Evolutionary conservation across 2,113 vertebrate genomes (phyloP), one percentile per base, ranked within the genome.

Genomic region (Asarcornis scutulata): DNA sequence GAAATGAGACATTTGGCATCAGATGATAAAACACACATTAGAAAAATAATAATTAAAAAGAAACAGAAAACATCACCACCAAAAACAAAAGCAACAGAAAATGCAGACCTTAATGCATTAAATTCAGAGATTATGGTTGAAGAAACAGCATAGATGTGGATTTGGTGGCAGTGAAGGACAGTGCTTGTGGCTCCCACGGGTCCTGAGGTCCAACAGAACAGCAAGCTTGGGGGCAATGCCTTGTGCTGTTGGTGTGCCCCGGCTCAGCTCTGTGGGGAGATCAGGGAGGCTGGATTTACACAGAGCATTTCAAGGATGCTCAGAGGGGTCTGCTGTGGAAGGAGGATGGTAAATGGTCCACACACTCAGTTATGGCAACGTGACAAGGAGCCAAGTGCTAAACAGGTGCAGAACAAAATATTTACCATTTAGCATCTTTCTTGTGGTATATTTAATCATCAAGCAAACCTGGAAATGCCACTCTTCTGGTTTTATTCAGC

Each of bases 121-220:
- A 5, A 7, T 79, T 75, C 66, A n/a, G 55, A 72, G 29, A 10
- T 67, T 9, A 48, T 7, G 26, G 22, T 40, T 89, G 72, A 58
- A 79, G 50, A 48, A 83, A 31, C 6, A 60, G 27, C 11, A 23
- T 5, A 5, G 17, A 34, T 25, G 3, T 14, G 36, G 25, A 46
- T 36, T 42, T 80, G 40, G 18, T 68, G 48, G 36, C 36, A 29
- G 62, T 3, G 22, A 76, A 58, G 46, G 29, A 13, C 22, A 36
- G 58, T 0, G 0, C 46, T 32, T 46, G 6, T 7, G 78, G n/a
- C 55, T 64, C 23, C 48, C 0, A 25, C 1, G 0, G 48, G 36
- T 10, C 32, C 21, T 34, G 13, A 22, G 20, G 46, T 22, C 46
- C 16, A 18, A 29, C 22, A 31, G 64, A 38, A 38, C 20, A 55